These are phyloP conservation scores for Hydropsyche tenuis DNA, from an alignment of 1,140 invertebrate genomes.

Conservation along the genomic window DNA sequence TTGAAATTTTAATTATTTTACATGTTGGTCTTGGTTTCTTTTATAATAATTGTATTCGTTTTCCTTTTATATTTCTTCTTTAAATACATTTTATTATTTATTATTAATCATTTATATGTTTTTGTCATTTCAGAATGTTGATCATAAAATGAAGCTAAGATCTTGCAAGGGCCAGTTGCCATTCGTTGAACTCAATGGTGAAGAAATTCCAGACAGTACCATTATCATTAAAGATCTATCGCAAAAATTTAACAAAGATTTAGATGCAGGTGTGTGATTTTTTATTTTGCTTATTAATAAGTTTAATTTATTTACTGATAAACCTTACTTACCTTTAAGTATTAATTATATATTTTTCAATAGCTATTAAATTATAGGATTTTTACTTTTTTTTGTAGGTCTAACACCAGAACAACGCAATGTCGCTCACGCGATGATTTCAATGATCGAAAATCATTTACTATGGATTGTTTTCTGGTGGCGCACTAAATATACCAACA, in stretches of 20 bases:
- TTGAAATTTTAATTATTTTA: background rate
- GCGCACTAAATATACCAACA: constrained; percentile 86
- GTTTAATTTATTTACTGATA: no score
- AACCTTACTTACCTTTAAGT: no score
- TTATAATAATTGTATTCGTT: constrained; percentile 7
- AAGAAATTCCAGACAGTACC: constrained; percentile 89
- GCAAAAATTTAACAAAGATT: constrained; percentile 80
- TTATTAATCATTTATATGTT: constrained; percentile 25
- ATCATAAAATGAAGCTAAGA: constrained; percentile 91
- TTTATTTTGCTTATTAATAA: background rate
- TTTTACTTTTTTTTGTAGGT: constrained; percentile 52
- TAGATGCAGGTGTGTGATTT: constrained; percentile 68
- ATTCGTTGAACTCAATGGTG: constrained; percentile 92
- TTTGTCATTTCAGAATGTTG: constrained; percentile 79
- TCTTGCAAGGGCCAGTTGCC: constrained; percentile 93
- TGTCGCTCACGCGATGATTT: constrained; percentile 90
- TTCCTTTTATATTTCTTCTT: background rate
- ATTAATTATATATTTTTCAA: no score
- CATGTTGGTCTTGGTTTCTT: no score
- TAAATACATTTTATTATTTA: background rate
- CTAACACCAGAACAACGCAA: constrained; percentile 85
- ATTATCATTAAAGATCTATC: constrained; percentile 88
- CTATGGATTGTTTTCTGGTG: constrained; percentile 88
- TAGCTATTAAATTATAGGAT: no score
- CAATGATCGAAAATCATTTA: constrained; percentile 94